Evolutionary conservation across 1,140 invertebrate genomes (phyloP), one percentile per base, ranked within the genome.

Genomic region (Drosophila navojoa): DNA sequence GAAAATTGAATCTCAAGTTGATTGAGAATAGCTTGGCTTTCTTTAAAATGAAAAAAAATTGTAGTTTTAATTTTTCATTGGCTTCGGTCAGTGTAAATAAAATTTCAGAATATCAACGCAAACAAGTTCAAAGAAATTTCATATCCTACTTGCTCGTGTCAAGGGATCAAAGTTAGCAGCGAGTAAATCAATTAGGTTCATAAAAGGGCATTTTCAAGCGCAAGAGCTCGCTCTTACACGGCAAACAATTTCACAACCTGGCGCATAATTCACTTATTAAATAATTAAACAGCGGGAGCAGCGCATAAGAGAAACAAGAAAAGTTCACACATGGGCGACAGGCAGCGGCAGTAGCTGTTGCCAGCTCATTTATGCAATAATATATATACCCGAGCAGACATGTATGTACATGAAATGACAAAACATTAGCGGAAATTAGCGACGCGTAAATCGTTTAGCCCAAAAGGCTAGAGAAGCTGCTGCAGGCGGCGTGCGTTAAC

Each of bases 381-480:
- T 87, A 72, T 79, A 69, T 79, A 16, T 32, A 29, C 5, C 0
- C 2, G 5, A 5, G 5, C 27, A 3, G 4, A n/a, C 4, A 42
- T 22, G 19, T 6, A 42, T 42, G 3, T 15, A 42, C 15, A 64
- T 81, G 64, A 82, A 89, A 79, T 69, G 72, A 76, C 84, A 82
- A 38, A 89, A 87, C 82, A 87, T 87, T 87, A 87, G 75, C 79
- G 82, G 73, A 82, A 89, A 87, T 87, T 87, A 89, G 84, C 84
- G 84, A 78, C 69, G 84, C 84, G 76, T 89, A 89, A 79, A 89
- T 82, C 84, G 82, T 72, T 86, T 87, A 86, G 76, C 79, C 69
- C 71, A 69, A 67, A 67, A 53, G 62, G 71, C 70, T 42, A 54
- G 64, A 22, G 61, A 38, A 44, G 13, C 29, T 7, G 10, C 19